Evolutionary conservation across 1,140 invertebrate genomes (phyloP).

Genomic region (Drosophila teissieri): DNA sequence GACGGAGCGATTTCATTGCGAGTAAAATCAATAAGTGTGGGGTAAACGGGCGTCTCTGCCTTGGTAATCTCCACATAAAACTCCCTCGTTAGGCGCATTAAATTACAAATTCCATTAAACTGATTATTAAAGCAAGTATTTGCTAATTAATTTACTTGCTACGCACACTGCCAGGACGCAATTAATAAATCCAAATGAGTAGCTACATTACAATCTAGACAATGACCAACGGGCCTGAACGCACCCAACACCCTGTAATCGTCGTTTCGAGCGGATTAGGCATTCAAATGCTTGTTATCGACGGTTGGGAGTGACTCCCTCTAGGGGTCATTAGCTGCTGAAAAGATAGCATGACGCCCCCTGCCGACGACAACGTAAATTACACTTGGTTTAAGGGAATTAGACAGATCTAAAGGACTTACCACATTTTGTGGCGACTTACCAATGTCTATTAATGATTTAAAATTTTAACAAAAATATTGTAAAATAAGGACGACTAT

Average conservation of each 20-base stretch:
- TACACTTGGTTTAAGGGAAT: conserved; percentile 20
- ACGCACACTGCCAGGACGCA: conserved; percentile 70
- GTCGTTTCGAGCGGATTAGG: conserved; percentile 19
- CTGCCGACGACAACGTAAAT: conserved; percentile 16
- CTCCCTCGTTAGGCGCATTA: conserved; percentile 82
- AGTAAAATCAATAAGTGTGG: conserved; percentile 65
- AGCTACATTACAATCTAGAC: conserved; percentile 47
- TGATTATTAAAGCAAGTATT: conserved; percentile 83
- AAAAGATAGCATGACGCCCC: neutral
- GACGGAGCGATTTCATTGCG: conserved; percentile 32
- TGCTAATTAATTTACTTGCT: conserved; percentile 83
- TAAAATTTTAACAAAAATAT: too few relatives aligned
- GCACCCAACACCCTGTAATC: conserved; percentile 56
- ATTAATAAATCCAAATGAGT: conserved; percentile 83
- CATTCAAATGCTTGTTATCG: conserved; percentile 35
- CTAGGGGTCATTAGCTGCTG: conserved; percentile 26
- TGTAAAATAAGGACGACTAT: too few relatives aligned
- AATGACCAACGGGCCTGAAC: conserved; percentile 3
- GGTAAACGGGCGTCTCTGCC: neutral
- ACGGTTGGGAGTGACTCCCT: neutral
- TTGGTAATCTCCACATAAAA: conserved; percentile 78
- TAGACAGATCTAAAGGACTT: conserved; percentile 5
- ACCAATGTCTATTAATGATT: too few relatives aligned
- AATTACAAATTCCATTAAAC: conserved; percentile 84
- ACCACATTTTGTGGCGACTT: neutral